Evolutionary conservation across 1,140 invertebrate genomes (phyloP).

Genomic region (Zaprionus capensis): DNA sequence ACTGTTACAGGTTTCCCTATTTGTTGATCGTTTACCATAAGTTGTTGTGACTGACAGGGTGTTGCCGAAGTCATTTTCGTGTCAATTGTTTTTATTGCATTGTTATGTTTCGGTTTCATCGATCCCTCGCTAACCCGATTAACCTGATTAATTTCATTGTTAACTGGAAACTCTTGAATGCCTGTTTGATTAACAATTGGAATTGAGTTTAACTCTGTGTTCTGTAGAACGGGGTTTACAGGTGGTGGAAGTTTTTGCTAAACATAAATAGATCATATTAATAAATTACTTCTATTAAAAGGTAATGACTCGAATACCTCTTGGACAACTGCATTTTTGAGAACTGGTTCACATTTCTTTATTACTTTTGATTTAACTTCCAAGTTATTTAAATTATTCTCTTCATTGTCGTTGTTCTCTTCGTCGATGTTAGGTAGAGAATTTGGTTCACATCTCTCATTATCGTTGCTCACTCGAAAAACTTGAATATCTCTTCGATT

Average conservation of each 20-base stretch:
- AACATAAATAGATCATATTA: neutral
- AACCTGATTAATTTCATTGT: too few relatives aligned
- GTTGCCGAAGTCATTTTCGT: too few relatives aligned
- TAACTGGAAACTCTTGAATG: too few relatives aligned
- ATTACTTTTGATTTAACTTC: neutral
- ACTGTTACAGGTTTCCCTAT: too few relatives aligned
- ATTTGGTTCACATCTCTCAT: neutral
- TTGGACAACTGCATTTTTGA: neutral
- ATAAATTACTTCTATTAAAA: neutral
- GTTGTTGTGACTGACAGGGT: too few relatives aligned
- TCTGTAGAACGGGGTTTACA: neutral
- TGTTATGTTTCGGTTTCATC: too few relatives aligned
- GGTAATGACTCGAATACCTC: neutral
- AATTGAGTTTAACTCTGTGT: neutral
- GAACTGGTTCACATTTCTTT: neutral
- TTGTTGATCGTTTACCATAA: too few relatives aligned
- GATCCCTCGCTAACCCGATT: too few relatives aligned
- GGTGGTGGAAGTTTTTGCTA: neutral
- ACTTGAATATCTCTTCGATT: conserved; percentile 1
- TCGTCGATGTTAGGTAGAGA: neutral
- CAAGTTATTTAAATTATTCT: neutral
- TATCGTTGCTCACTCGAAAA: neutral
- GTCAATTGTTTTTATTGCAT: too few relatives aligned
- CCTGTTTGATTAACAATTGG: neutral
- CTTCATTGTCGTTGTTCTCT: neutral